Evolutionary conservation across 2,113 vertebrate genomes (phyloP).

Genomic region (Sardina pilchardus): DNA sequence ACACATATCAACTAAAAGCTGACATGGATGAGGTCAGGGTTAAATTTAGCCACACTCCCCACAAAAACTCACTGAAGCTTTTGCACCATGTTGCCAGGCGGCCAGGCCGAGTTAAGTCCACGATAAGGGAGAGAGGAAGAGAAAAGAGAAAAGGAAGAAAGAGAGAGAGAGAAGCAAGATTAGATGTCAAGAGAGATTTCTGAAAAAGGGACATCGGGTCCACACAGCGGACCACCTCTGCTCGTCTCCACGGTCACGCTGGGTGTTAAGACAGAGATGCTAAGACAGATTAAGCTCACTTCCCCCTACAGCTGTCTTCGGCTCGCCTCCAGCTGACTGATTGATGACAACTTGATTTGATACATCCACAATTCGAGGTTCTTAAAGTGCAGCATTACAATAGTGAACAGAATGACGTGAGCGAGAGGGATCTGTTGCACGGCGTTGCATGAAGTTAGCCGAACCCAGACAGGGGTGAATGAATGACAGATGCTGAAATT

Average conservation of each 20-base stretch:
- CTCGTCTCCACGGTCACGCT: not conserved
- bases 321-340: not conserved
- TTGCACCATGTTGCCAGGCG: not conserved
- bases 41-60: not conserved
- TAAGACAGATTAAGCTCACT: not conserved
- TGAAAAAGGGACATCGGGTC: not conserved
- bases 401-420: no score
- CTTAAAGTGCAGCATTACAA: no score
- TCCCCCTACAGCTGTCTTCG: not conserved
- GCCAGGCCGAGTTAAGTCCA: not conserved
- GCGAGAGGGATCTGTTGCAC: no score
- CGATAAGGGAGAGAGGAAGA: not conserved
- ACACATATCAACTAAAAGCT: not conserved
- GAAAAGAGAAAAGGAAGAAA: not conserved
- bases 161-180: not conserved
- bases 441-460: no score
- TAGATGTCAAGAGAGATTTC: not conserved
- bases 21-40: not conserved
- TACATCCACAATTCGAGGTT: not conserved
- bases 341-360: not conserved
- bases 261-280: not conserved
- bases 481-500: no score
- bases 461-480: no score
- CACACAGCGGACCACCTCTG: not conserved
- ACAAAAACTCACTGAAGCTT: not conserved